Evolutionary conservation across 2,797 vertebrate species (phyloP), one percentile per base, ranked within the genome.

Genomic region (Galagoides demidoff): DNA sequence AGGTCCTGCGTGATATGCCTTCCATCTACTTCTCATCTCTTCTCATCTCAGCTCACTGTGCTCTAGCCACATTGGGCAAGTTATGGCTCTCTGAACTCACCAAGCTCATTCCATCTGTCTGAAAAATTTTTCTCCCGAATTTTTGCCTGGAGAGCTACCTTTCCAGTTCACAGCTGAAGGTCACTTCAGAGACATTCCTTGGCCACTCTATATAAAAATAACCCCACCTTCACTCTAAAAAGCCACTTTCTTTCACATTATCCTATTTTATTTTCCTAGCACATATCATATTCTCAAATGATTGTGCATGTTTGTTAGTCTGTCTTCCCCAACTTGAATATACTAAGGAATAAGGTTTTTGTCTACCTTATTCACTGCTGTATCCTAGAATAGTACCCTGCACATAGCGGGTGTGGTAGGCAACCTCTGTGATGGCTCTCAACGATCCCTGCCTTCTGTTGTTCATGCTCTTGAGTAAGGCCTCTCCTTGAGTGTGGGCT

Each of bases 121-220:
- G 19, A 68, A 83, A 89, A 93, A 2, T 78, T 84, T 94, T 64
- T 79, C 23, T 82, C 19, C 52, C 77, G 98, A 98, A 98, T 11
- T 86, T 90, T 73, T 73, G 13, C 25, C 57, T 52, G 27, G 13
- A 17, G 66, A 74, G 27, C 29, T 88, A 70, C 34, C 43, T 34
- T 90, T 73, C 25, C 7, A 52, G 37, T 93, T 82, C 17, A 79
- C 29, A 89, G 45, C 23, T 79, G 22, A 90, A 92, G 37, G 17
- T 78, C 57, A 43, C 64, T 89, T 89, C 39, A 84, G 77, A 49
- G 55, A 13, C 20, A 79, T 93, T 87, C 14, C 19, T 76, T 31
- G 57, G 3, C 37, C 3, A 29, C 29, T 4, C 14, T 29, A 31
- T 39, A 22, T 88, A 91, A 89, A 83, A 83, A 55, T 59, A 83